phyloP scores from a whole-genome alignment of 2,888 invertebrate species.

The Crossocerus cetratus region DNA sequence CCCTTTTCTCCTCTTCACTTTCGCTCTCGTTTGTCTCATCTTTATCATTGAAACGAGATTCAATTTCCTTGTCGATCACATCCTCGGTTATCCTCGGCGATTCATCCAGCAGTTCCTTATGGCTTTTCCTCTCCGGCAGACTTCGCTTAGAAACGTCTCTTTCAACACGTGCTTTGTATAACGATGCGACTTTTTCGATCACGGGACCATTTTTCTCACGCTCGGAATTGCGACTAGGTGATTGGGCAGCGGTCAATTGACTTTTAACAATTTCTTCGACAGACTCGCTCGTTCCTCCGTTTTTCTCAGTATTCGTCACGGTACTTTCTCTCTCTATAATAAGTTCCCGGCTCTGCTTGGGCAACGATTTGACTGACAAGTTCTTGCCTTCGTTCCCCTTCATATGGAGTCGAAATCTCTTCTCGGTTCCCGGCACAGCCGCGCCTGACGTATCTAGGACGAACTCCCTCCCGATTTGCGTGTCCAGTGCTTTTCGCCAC shows the following conservation, averaged over 20 bases:
- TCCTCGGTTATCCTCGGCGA: slow-evolving; percentile 58
- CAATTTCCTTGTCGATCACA: slow-evolving; percentile 67
- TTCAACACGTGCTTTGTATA: too few relatives aligned
- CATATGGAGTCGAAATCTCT: slow-evolving; percentile 32
- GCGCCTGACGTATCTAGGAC: slow-evolving; percentile 20
- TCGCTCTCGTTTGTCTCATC: slow-evolving; percentile 68
- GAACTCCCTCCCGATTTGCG: slow-evolving; percentile 16
- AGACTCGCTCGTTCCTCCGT: background rate
- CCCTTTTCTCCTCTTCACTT: slow-evolving; percentile 61
- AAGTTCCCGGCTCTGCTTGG: slow-evolving; percentile 8
- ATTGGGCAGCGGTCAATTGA: background rate
- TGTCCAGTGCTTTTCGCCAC: slow-evolving; percentile 28
- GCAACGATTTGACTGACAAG: slow-evolving; percentile 7
- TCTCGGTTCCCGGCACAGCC: slow-evolving; percentile 6
- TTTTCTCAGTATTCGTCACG: background rate
- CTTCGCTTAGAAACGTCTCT: too few relatives aligned
- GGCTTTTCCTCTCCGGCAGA: slow-evolving; percentile 11
- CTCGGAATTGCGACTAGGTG: too few relatives aligned
- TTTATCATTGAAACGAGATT: slow-evolving; percentile 62
- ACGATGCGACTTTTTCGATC: too few relatives aligned
- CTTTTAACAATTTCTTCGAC: too few relatives aligned
- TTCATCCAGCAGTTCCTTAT: slow-evolving; percentile 57
- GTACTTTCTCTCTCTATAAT: slow-evolving; percentile 35
- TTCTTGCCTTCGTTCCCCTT: background rate
- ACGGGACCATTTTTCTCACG: too few relatives aligned